Base-by-base conservation (phyloP, 2,888 invertebrate species). In the Hydrotaea cyrtoneurina region DNA sequence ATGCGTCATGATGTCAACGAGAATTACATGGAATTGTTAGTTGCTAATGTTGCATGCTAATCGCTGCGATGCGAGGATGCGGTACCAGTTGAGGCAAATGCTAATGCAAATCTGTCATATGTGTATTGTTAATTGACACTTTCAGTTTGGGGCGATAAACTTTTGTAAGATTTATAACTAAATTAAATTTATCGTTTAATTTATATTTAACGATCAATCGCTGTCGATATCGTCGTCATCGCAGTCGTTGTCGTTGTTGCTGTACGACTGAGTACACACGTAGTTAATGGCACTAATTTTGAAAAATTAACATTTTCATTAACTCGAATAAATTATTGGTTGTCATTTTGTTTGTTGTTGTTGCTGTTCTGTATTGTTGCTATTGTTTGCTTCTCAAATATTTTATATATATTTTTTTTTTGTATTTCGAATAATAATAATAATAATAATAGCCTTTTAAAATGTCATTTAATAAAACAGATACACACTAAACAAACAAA, bases 251-350 rank as follows among this genome's bases (percentile, higher is more conserved):
- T 62, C 39, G 59, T 69, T 13, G 46, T 36, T 8, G 36, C 36
- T 36, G 36, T 36, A 39, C 39, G 39, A 39, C 39, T 39, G 11
- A 39, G 13, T 13, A 13, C 39, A 39, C 39, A 39, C 39, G 39
- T 31, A 69, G 46, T 69, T 46, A 46, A 23, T 69, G 43, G 23
- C 13, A 69, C 21, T 69, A 69, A 69, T 69, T 66, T 69, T 39
- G 46, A 69, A 43, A 66, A 66, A 66, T 66, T 43, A 66, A 17
- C 66, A 66, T 31, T 66, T 66, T 43, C 66, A 66, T 66, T 66
- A 62, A 31, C 3, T 15, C 36, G 62, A 62, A 62, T 62, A 62
- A 62, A 62, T 62, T 62, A 62, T 62, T 23, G 15, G 36, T n/a
- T 62, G 36, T 59, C 17, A 62, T 62, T 21, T 15, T 59, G 23